Percentiles rank a stretch among this genome's conserved stretches.
Evolutionary conservation across 2,113 vertebrate species (phyloP).

Genomic region (Meles meles): DNA sequence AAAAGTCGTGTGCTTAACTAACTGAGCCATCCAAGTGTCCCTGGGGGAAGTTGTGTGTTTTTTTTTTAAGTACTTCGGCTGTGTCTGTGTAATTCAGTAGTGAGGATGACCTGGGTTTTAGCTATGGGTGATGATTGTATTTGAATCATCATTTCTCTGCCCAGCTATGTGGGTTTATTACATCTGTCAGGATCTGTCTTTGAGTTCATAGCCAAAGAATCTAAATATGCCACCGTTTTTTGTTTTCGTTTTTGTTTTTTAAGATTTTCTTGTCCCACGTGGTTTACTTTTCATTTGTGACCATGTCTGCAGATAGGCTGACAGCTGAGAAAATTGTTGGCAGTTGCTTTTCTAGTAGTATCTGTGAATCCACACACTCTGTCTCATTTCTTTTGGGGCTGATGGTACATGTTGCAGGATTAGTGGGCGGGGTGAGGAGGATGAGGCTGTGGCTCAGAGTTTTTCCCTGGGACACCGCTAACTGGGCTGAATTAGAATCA

Average conservation of each 20-base stretch:
- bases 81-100: neutral
- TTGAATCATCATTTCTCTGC: neutral
- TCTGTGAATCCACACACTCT: fast-evolving
- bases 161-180: neutral
- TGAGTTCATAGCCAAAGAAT: neutral
- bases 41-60: neutral
- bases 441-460: neutral
- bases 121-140: neutral
- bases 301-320: neutral
- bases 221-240: neutral
- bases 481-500: neutral
- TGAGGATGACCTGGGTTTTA: neutral
- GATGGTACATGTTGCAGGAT: neutral
- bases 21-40: neutral
- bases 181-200: neutral
- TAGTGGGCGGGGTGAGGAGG: neutral
- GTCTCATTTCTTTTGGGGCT: neutral
- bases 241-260: neutral
- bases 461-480: neutral
- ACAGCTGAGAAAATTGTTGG: neutral
- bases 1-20: fast-evolving
- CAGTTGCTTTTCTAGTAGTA: neutral
- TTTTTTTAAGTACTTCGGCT: neutral
- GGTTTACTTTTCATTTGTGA: neutral
- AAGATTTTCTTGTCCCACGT: neutral